Conservation (phyloP, 1,140 invertebrate species). For the Bombus terrestris region DNA sequence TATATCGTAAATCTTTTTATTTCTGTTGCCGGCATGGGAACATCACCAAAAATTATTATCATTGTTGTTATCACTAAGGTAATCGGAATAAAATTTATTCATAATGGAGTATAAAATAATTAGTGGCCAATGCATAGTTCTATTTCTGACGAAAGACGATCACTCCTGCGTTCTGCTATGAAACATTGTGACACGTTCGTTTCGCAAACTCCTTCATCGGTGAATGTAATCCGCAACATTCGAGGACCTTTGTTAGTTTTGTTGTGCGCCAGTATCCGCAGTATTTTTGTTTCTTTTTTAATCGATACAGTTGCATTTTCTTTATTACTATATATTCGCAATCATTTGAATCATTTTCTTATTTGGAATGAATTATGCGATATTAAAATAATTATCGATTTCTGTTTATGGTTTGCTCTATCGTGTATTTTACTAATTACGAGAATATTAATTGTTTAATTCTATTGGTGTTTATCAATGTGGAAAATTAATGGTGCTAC, state of each 20-base stretch:
- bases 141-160: conserved; percentile 34
- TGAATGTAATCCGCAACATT: conserved; percentile 35
- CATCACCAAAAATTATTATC: neutral
- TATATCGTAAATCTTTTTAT: too few relatives aligned
- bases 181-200: conserved; percentile 43
- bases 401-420: neutral
- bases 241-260: conserved; percentile 14
- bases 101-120: neutral
- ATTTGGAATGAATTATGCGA: neutral
- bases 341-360: neutral
- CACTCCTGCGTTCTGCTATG: conserved; percentile 27
- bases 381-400: neutral
- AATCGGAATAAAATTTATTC: neutral
- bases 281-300: neutral
- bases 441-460: neutral
- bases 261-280: neutral
- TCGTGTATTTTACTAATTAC: too few relatives aligned
- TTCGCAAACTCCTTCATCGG: conserved; percentile 41
- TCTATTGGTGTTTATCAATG: neutral
- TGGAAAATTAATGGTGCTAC: too few relatives aligned
- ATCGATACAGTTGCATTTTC: neutral
- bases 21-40: too few relatives aligned
- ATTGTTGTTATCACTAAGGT: neutral
- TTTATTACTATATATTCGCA: neutral
- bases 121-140: neutral